Evolutionary conservation across 2,888 invertebrate genomes (phyloP).

Genomic region (Seira sanloemensis): DNA sequence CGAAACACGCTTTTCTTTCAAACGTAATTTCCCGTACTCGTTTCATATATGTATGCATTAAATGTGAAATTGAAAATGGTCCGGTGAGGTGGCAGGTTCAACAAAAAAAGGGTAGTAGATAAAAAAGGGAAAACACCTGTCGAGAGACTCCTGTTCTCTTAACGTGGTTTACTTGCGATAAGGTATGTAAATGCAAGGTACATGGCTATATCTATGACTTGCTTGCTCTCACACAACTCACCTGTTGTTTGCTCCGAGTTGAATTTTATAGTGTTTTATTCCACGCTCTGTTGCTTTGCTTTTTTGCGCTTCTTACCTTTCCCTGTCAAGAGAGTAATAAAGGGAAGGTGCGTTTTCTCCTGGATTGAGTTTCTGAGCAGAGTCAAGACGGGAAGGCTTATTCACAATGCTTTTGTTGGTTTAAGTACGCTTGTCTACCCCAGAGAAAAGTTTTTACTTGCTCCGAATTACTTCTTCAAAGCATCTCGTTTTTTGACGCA

Average conservation of each 20-base stretch:
- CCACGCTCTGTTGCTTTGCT: conserved; percentile 56
- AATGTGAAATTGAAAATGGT: neutral
- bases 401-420: neutral
- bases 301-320: conserved; percentile 15
- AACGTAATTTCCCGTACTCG: neutral
- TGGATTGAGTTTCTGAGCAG: neutral
- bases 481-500: conserved; percentile 35
- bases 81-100: conserved; percentile 2
- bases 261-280: conserved; percentile 26
- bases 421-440: neutral
- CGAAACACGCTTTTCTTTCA: neutral
- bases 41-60: neutral
- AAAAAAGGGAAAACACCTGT: conserved; percentile 60
- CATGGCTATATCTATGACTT: conserved; percentile 23
- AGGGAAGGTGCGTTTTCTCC: neutral
- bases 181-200: conserved; percentile 56
- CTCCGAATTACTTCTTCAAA: neutral
- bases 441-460: conserved; percentile 2
- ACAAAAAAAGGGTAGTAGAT: conserved; percentile 6
- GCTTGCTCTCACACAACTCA: conserved; percentile 47
- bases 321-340: conserved; percentile 1
- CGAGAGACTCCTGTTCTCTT: conserved; percentile 27
- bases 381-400: neutral
- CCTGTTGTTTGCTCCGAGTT: conserved; percentile 62
- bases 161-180: neutral